These are phyloP conservation scores for Opisthograptis luteolata DNA, from an alignment of 2,888 invertebrate genomes.

Conservation along the genomic window DNA sequence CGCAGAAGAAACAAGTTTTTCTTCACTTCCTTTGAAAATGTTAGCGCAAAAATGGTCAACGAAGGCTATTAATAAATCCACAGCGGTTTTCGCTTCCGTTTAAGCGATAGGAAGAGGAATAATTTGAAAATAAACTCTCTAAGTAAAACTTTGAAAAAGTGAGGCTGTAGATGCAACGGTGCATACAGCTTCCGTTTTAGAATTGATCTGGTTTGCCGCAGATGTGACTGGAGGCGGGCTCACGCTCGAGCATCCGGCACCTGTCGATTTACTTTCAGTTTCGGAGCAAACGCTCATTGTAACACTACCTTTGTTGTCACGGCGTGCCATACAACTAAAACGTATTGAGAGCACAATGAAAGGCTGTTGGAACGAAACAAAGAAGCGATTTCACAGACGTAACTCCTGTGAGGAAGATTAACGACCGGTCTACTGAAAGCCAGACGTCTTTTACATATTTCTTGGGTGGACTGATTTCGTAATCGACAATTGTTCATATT, in stretches of 20 bases:
- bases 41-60: conserved; percentile 16
- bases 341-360: conserved; percentile 20
- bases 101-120: not conserved
- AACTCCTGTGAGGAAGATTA: conserved; percentile 15
- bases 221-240: conserved; percentile 31
- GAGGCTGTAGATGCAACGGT: not conserved
- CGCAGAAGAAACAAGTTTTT: too few relatives aligned
- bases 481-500: too few relatives aligned
- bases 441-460: conserved; percentile 8
- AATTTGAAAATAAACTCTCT: not conserved
- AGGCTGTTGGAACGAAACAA: conserved; percentile 20
- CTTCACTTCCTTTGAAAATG: conserved; percentile 20
- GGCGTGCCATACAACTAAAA: conserved; percentile 21
- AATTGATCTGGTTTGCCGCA: conserved; percentile 9
- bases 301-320: conserved; percentile 52
- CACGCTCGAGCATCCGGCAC: conserved; percentile 52
- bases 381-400: conserved; percentile 18
- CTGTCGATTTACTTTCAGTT: conserved; percentile 61
- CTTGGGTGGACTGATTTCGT: not conserved
- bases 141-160: not conserved
- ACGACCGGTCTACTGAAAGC: conserved; percentile 19
- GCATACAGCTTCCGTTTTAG: conserved; percentile 16
- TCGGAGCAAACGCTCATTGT: conserved; percentile 58
- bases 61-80: conserved; percentile 16
- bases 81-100: conserved; percentile 17